Evolutionary conservation across 2,797 vertebrate species (phyloP), one percentile per base, ranked within the genome.

Genomic region (Falco rusticolus): DNA sequence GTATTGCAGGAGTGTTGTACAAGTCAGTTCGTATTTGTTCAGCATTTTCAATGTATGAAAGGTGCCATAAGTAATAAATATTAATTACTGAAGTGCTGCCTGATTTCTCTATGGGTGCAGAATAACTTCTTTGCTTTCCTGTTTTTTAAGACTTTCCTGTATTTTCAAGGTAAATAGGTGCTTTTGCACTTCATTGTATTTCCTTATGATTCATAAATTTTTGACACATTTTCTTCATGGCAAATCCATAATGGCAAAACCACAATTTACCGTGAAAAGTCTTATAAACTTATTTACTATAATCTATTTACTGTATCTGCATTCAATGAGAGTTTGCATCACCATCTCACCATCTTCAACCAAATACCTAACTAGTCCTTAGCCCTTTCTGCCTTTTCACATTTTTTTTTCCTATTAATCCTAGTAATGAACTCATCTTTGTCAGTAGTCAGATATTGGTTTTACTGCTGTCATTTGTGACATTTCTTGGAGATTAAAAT

Each of bases 111-210:
- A 24, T 1, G 10, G 68, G 13, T 72, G 19, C 17, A 41, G 39
- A 78, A 81, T 43, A 80, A n/a, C 65, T 82, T 86, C 5, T 53
- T 90, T 86, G 5, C n/a, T 83, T 87, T 83, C 6, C 26, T 80
- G 86, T 82, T 87, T 31, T 60, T 89, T 89, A 53, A 85, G 54
- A 85, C 28, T 61, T 15, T 66, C 31, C 66, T 90, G 25, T 74
- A 57, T 91, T 97, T 96, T 92, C 50, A 83, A 86, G 79, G 59
- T 90, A 94, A 94, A 92, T 83, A 70, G 34, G 59, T 90, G 29
- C 74, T 88, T 94, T 96, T 87, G 51, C 9, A 66, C 83, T 85
- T 97, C 84, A 75, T 96, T 97, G n/a, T 95, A 94, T 97, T 96
- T 95, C 70, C 81, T 82, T 92, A 89, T 57, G 74, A 94, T 92